Percentiles rank a stretch among this genome's conserved stretches.
These are phyloP conservation scores for Onychomys arenicola DNA, from an alignment of 2,797 vertebrate species.

Conservation along the genomic window DNA sequence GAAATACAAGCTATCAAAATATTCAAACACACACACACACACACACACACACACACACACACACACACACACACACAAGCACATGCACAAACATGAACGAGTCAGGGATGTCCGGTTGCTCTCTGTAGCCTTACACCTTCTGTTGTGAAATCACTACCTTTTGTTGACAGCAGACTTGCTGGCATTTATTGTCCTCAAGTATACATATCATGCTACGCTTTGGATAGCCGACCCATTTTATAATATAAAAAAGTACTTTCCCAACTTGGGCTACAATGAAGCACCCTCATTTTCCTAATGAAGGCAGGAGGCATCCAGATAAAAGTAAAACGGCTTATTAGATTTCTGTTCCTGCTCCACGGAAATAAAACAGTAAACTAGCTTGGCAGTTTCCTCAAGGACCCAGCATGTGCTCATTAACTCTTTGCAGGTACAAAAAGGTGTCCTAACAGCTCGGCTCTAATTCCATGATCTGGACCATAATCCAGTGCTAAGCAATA, in stretches of 20 bases:
- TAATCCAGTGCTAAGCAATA: constrained; percentile 89
- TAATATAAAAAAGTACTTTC: constrained; percentile 74
- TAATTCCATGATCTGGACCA: constrained; percentile 83
- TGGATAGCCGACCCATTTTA: constrained; percentile 67
- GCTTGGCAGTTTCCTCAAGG: constrained; percentile 80
- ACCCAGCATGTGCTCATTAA: constrained; percentile 84
- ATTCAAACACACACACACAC: background rate
- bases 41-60: background rate
- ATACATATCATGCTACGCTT: constrained; percentile 23
- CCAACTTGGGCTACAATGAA: constrained; percentile 74
- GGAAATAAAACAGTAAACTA: constrained; percentile 85
- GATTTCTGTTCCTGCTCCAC: constrained; percentile 81
- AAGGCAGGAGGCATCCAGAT: constrained; percentile 85
- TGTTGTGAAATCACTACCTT: constrained; percentile 42
- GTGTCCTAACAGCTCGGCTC: constrained; percentile 81
- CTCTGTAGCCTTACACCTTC: background rate
- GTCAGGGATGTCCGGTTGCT: background rate
- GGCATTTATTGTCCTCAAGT: background rate
- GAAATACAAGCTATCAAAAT: background rate
- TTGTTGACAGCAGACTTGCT: constrained; percentile 36
- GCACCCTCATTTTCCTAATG: constrained; percentile 83
- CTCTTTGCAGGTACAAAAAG: constrained; percentile 85
- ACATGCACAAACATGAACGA: background rate
- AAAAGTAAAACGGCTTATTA: constrained; percentile 86
- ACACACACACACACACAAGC: background rate